phyloP scores from a whole-genome alignment of 2,113 vertebrate genomes.

The Bothrops jararaca region DNA sequence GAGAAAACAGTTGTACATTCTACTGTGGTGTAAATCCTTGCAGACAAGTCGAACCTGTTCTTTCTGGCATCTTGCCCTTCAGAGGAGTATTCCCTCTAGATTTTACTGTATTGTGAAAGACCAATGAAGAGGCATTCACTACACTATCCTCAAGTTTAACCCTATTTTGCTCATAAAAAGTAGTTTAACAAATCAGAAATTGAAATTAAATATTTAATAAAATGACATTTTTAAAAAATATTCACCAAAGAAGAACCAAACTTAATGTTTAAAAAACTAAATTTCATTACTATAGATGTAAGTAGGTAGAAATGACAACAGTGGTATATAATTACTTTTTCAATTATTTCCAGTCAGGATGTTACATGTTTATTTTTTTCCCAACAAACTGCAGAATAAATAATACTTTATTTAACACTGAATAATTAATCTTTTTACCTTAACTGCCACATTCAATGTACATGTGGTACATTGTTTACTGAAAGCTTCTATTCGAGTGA shows the following conservation, averaged over 20 bases:
- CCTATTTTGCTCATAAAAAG: not conserved
- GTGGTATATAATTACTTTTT: not conserved
- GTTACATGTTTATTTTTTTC: not conserved
- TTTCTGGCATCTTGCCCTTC: slow-evolving; percentile 77
- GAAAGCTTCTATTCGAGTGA: not conserved
- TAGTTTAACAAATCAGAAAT: not conserved
- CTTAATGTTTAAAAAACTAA: not conserved
- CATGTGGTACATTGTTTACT: not conserved
- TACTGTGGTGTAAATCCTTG: slow-evolving; percentile 79
- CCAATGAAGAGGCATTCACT: slow-evolving; percentile 74
- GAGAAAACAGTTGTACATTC: slow-evolving; percentile 77
- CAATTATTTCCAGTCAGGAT: not conserved
- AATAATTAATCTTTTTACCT: not conserved
- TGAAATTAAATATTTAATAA: not conserved
- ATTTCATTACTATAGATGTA: not conserved
- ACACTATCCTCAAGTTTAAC: slow-evolving; percentile 69
- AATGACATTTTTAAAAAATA: not conserved
- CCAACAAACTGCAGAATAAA: not conserved
- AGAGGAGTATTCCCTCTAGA: slow-evolving; percentile 74
- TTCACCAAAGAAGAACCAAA: not conserved
- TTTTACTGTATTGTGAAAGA: slow-evolving; percentile 74
- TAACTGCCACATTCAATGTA: not conserved
- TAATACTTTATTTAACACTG: not conserved
- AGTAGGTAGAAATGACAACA: not conserved
- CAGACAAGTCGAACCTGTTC: slow-evolving; percentile 86